A percentile compares a stretch with the other conserved stretches of the same genome.
These are phyloP conservation scores for Pseudachorutes palmiensis DNA, from an alignment of 1,140 invertebrate species.

Conservation along the genomic window DNA sequence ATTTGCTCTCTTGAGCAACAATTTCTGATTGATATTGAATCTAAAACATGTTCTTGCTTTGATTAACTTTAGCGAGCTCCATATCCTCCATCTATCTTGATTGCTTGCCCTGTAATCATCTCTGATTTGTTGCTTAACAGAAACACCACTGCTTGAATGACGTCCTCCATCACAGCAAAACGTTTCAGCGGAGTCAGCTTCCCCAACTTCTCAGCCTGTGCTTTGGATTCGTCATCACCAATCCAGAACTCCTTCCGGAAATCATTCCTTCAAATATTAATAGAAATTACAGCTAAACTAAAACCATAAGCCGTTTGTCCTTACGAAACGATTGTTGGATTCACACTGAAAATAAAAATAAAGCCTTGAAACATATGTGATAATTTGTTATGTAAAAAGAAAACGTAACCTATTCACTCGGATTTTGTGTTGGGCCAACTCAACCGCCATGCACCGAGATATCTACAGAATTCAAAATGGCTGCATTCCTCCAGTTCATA, in stretches of 20 bases:
- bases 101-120: not conserved
- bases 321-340: not conserved
- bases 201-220: not conserved
- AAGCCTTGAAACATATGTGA: not conserved
- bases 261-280: no score
- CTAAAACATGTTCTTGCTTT: no score
- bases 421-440: not conserved
- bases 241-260: constrained; percentile 1
- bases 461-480: not conserved
- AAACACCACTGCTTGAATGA: not conserved
- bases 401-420: constrained; percentile 1
- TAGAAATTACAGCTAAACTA: no score
- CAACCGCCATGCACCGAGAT: not conserved
- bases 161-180: constrained; percentile 5
- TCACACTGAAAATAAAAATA: not conserved
- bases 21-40: no score
- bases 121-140: not conserved
- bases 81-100: constrained; percentile 1
- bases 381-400: not conserved
- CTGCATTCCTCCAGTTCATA: not conserved
- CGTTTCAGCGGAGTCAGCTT: not conserved
- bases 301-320: no score
- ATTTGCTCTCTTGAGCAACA: no score
- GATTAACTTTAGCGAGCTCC: not conserved
- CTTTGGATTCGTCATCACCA: not conserved